Conservation (phyloP, 2,888 invertebrate species). For the Drosophila picticornis region DNA sequence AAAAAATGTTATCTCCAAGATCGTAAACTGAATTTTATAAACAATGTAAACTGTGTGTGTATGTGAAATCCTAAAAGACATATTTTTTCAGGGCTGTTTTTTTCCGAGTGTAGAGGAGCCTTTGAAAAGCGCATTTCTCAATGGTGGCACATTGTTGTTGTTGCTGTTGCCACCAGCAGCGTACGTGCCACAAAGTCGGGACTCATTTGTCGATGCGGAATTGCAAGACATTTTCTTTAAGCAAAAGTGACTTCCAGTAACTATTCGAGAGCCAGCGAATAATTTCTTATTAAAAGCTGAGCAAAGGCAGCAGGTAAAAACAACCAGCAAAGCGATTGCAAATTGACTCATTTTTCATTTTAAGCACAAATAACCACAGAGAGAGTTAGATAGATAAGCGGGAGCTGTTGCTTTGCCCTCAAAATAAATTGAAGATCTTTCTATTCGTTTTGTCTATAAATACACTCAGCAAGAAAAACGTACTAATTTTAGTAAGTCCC, state of each 20-base stretch:
- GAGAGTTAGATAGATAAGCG: slow-evolving; percentile 13
- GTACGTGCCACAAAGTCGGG: slow-evolving; percentile 61
- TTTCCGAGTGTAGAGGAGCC: slow-evolving; percentile 41
- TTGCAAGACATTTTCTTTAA: slow-evolving; percentile 72
- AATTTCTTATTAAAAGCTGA: slow-evolving; percentile 70
- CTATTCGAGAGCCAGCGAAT: slow-evolving; percentile 55
- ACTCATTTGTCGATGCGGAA: slow-evolving; percentile 73
- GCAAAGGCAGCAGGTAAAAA: slow-evolving; percentile 35
- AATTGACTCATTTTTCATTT: slow-evolving; percentile 79
- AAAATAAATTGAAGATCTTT: slow-evolving; percentile 36
- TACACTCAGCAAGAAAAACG: neutral
- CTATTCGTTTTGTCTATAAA: neutral
- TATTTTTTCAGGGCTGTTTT: slow-evolving; percentile 4
- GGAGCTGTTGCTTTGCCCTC: slow-evolving; percentile 54
- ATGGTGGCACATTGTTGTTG: slow-evolving; percentile 30
- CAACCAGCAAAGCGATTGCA: slow-evolving; percentile 48
- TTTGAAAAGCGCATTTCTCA: slow-evolving; percentile 56
- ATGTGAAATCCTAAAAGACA: neutral
- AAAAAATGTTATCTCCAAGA: neutral
- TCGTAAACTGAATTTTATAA: neutral
- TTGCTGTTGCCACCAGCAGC: slow-evolving; percentile 28
- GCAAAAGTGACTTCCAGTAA: slow-evolving; percentile 64
- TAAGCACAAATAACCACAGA: slow-evolving; percentile 36
- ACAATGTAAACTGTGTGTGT: neutral
- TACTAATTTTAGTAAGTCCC: neutral